These are phyloP conservation scores for Protonemura montana DNA, from an alignment of 2,888 invertebrate species.

Conservation along the genomic window DNA sequence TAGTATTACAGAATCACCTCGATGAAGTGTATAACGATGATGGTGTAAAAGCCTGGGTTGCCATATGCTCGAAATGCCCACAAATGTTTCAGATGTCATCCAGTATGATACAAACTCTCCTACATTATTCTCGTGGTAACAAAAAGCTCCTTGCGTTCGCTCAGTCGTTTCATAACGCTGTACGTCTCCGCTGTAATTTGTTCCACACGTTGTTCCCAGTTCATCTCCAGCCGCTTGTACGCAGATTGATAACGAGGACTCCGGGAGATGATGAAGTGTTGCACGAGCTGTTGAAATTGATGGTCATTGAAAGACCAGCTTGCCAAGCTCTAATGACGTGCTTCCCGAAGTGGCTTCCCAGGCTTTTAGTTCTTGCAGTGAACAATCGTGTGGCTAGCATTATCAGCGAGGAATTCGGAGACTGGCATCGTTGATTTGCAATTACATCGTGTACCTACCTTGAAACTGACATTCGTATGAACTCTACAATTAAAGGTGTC, in stretches of 20 bases:
- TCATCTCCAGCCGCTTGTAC: neutral
- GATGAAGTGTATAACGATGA: neutral
- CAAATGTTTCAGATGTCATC: slow-evolving; percentile 24
- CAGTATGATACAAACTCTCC: neutral
- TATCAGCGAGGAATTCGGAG: neutral
- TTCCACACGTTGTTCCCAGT: neutral
- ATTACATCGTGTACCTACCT: no score
- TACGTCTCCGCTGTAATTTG: neutral
- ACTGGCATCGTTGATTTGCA: neutral
- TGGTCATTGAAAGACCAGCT: neutral
- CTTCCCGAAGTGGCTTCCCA: slow-evolving; percentile 12
- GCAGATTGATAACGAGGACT: neutral
- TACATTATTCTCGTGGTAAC: neutral
- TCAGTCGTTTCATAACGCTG: neutral
- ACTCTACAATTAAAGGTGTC: no score
- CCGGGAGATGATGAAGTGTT: neutral
- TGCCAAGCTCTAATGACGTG: neutral
- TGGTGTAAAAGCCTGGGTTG: neutral
- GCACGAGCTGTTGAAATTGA: neutral
- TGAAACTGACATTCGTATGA: no score
- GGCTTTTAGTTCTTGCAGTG: neutral
- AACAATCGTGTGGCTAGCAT: neutral
- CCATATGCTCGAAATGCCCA: neutral
- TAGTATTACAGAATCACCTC: neutral
- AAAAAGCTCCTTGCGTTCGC: neutral